Evolutionary conservation across 2,888 invertebrate species (phyloP).

Genomic region (Aethes cnicana): DNA sequence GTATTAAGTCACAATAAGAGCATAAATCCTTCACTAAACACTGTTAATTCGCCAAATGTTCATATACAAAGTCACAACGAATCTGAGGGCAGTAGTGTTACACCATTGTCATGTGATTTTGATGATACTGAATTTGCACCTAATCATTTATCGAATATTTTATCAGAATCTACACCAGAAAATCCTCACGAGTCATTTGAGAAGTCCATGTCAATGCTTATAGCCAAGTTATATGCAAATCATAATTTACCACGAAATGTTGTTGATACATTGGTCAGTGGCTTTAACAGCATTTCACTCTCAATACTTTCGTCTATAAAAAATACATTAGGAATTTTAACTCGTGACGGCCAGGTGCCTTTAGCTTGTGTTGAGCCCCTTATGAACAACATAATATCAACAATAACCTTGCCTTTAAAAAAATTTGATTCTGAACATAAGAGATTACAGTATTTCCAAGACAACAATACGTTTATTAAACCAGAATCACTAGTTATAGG

Average conservation of each 20-base stretch:
- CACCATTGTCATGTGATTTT: neutral
- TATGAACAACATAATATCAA: neutral
- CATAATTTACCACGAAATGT: neutral
- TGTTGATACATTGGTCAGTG: neutral
- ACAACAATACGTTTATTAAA: slow-evolving; percentile 11
- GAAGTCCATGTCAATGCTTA: neutral
- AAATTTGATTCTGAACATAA: slow-evolving; percentile 19
- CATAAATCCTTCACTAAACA: neutral
- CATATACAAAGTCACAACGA: neutral
- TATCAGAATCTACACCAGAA: neutral
- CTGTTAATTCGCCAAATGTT: neutral
- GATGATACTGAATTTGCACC: neutral
- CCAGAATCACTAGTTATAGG: slow-evolving; percentile 21
- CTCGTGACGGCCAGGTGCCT: neutral
- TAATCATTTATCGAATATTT: neutral
- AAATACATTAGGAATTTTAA: neutral
- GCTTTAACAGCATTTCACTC: neutral
- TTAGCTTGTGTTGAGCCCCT: neutral
- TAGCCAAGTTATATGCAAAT: slow-evolving; percentile 1
- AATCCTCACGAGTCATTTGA: neutral
- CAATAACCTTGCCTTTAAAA: neutral
- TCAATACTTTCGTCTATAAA: neutral
- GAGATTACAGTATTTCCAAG: slow-evolving; percentile 11
- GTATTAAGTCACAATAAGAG: no score
- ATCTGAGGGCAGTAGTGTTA: neutral